A percentile compares a stretch with the other conserved stretches of the same genome.
phyloP scores from a whole-genome alignment of 2,113 vertebrate genomes.

The Danionella cerebrum region DNA sequence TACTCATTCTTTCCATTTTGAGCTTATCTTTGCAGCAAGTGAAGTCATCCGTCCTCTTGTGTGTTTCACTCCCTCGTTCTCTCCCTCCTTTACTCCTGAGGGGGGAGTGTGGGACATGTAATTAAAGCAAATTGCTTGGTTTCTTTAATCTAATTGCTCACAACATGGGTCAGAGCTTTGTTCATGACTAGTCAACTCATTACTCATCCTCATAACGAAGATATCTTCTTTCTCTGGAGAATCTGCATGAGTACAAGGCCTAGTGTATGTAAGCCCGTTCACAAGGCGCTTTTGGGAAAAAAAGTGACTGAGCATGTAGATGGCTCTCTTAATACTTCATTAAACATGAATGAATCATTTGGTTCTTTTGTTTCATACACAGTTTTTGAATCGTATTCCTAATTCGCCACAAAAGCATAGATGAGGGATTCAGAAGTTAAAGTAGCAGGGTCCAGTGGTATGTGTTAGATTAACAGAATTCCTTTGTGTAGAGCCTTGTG shows the following conservation, averaged over 20 bases:
- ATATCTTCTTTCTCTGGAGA: neutral
- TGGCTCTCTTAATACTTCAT: neutral
- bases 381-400: neutral
- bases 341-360: neutral
- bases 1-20: neutral
- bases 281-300: neutral
- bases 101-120: conserved; percentile 24
- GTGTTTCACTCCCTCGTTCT: neutral
- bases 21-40: conserved; percentile 23
- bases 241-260: neutral
- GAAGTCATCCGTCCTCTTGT: conserved; percentile 5
- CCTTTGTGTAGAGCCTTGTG: neutral
- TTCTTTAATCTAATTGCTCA: conserved; percentile 41
- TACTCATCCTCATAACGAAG: conserved; percentile 24
- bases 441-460: neutral
- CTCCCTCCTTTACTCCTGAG: conserved; percentile 10
- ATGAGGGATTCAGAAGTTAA: neutral
- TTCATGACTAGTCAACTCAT: conserved; percentile 27
- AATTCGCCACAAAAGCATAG: neutral
- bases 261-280: neutral
- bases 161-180: conserved; percentile 35
- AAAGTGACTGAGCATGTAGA: neutral
- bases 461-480: neutral
- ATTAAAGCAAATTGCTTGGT: conserved; percentile 37
- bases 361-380: neutral